phyloP scores from a whole-genome alignment of 2,888 invertebrate species.

The Leistus spinibarbis region DNA sequence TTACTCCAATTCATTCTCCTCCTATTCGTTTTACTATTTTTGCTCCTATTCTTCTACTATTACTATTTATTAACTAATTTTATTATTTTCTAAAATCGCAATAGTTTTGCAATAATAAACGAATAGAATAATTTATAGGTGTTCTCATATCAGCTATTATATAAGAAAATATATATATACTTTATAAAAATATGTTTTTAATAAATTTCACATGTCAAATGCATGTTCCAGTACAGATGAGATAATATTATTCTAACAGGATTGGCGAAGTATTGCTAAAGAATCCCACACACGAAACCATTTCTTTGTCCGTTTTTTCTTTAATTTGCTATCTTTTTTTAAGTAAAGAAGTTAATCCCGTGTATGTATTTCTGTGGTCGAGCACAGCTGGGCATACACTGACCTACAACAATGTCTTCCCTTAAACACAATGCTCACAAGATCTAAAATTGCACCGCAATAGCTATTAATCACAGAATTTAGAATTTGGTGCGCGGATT shows the following conservation, averaged over 20 bases:
- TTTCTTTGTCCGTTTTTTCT: constrained; percentile 17
- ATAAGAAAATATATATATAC: too few relatives aligned
- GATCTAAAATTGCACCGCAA: constrained; percentile 7
- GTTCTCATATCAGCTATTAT: too few relatives aligned
- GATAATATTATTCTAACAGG: not conserved
- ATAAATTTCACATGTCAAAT: too few relatives aligned
- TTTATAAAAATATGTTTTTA: too few relatives aligned
- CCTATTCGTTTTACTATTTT: too few relatives aligned
- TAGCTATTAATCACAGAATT: constrained; percentile 16
- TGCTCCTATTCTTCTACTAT: too few relatives aligned
- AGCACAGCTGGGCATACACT: constrained; percentile 46
- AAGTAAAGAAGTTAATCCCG: constrained; percentile 41
- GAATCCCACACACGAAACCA: constrained; percentile 11
- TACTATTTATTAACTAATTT: too few relatives aligned
- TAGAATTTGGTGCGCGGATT: constrained; percentile 26
- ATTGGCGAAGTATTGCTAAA: not conserved
- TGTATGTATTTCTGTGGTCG: constrained; percentile 43
- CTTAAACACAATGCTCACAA: not conserved
- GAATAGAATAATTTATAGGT: too few relatives aligned
- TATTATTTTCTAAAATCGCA: too few relatives aligned
- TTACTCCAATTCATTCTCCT: too few relatives aligned
- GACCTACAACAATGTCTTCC: constrained; percentile 42
- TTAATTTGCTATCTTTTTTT: not conserved
- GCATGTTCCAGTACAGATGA: not conserved
- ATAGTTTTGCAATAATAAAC: too few relatives aligned